Base-by-base conservation (phyloP, 2,888 invertebrate genomes). In the Chirona hameri region DNA sequence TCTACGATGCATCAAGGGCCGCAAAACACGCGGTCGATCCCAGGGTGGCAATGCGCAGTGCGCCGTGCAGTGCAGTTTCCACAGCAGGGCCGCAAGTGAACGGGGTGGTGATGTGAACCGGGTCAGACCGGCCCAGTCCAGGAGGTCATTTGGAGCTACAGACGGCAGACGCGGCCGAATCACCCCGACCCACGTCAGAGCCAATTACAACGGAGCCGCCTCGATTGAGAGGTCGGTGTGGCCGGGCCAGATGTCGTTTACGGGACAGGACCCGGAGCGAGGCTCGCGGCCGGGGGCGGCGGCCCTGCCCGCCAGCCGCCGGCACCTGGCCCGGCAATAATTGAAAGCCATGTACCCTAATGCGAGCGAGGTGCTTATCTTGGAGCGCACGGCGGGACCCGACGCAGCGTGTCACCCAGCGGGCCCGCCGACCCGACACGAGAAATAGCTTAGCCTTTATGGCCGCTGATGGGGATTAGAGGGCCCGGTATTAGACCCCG, bases 311-410 rank as follows among this genome's bases (percentile, higher is more conserved):
- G 72, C 31, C 72, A 4, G 14, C 72, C 15, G 1, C 72, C 72
- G 31, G 12, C 31, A 18, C 72, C 31, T 29, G n/a, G n/a, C 7
- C 76, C 18, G 76, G 39, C 76, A 21, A 21, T 76, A 76, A 76
- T 76, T 76, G 76, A 76, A 76, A 39, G 76, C 39, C 39, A 7
- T 76, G 76, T 76, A 31, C 39, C 76, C 76, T 76, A 76, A 76
- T 76, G 76, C 76, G 76, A 29, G 76, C 76, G 39, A 12, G 76
- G 76, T 39, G 76, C 76, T 76, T 31, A 76, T 76, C 76, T n/a
- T 76, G 76, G 76, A 29, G 31, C 39, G 39, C 39, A 29, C 72
- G 29, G 76, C 76, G 76, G 76, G 39, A 21, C 76, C 7, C 76
- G 76, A 5, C 21, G 76, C 21, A n/a, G n/a, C 48, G 48, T 39